Conservation (phyloP, 2,888 invertebrate species). For the Tenthredo distinguenda region DNA sequence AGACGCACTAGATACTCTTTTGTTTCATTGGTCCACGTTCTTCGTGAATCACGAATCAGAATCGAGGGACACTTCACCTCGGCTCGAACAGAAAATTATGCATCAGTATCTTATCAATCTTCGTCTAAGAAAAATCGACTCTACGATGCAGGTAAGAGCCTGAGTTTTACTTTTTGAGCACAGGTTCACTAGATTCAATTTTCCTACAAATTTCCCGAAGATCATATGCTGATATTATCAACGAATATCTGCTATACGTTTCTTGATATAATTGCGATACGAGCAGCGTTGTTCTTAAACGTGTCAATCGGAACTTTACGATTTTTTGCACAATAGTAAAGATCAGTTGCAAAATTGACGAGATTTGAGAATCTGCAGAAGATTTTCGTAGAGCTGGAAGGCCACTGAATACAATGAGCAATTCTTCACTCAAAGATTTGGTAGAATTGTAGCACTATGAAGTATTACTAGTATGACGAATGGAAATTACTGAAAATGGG, state of each 20-base stretch:
- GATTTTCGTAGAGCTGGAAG: no score
- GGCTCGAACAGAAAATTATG: background rate
- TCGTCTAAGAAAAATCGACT: conserved; percentile 1
- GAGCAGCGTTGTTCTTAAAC: no score
- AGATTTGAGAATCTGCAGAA: no score
- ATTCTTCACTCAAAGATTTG: no score
- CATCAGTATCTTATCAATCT: background rate
- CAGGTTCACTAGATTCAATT: background rate
- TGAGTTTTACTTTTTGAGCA: background rate
- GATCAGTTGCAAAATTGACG: no score
- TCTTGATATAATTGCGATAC: background rate
- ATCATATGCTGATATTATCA: background rate
- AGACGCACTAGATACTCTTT: conserved; percentile 59
- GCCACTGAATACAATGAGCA: no score
- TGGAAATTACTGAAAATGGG: no score
- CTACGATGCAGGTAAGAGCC: background rate
- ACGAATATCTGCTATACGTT: background rate
- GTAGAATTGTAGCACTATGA: no score
- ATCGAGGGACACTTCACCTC: background rate
- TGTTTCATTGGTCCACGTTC: conserved; percentile 29
- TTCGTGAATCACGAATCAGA: conserved; percentile 61
- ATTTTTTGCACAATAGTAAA: no score
- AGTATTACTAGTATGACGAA: no score
- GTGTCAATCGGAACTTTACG: no score
- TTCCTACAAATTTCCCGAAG: background rate